Evolutionary conservation across 2,888 invertebrate species (phyloP).

Genomic region (Noctua comes): DNA sequence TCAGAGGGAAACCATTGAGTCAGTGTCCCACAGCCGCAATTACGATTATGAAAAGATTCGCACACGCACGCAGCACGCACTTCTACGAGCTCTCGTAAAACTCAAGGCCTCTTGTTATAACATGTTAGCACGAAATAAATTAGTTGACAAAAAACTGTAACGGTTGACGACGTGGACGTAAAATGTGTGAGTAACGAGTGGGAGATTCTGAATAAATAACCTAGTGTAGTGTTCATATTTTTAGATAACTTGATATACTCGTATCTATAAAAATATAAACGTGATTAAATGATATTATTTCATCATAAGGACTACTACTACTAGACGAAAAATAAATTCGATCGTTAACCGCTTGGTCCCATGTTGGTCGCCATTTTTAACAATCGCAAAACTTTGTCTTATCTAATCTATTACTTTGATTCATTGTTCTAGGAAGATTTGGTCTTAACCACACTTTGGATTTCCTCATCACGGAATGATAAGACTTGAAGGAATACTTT

Average conservation of each 20-base stretch:
- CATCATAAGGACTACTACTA: background rate
- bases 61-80: constrained; percentile 3
- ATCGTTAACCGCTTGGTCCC: constrained; percentile 15
- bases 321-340: background rate
- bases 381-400: background rate
- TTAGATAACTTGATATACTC: background rate
- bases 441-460: background rate
- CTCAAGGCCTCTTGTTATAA: constrained; percentile 2
- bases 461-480: background rate
- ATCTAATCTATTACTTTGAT: background rate
- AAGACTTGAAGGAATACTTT: background rate
- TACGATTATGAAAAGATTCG: constrained; percentile 7
- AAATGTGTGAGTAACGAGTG: no score
- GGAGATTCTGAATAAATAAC: background rate
- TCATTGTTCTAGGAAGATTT: background rate
- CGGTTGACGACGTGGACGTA: background rate
- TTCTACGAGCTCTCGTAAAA: constrained; percentile 8
- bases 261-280: background rate
- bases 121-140: background rate
- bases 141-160: background rate
- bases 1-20: background rate
- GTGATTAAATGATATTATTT: background rate
- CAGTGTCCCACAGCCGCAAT: background rate
- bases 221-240: background rate
- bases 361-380: constrained; percentile 20